These are phyloP conservation scores for Xylota segnis DNA, from an alignment of 2,888 invertebrate genomes.

Conservation along the genomic window DNA sequence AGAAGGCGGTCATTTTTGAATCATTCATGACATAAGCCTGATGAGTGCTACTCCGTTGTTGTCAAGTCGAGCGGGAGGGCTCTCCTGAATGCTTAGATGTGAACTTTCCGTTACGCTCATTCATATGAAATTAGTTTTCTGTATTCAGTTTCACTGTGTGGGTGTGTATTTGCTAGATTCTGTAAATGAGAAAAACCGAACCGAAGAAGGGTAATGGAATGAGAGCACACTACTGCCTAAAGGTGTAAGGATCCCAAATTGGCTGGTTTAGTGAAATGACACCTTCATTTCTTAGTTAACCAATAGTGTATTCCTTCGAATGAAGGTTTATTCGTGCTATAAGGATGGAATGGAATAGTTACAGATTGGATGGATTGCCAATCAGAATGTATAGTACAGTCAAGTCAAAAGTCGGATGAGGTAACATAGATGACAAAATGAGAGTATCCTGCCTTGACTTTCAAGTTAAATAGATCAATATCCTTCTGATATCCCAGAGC, in stretches of 20 bases:
- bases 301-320: conserved; percentile 33
- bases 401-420: too few relatives aligned
- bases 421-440: too few relatives aligned
- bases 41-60: conserved; percentile 65
- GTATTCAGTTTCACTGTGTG: conserved; percentile 27
- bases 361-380: neutral
- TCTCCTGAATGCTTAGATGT: conserved; percentile 19
- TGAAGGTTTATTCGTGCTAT: neutral
- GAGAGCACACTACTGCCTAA: conserved; percentile 53
- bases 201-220: conserved; percentile 23
- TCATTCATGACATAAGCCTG: conserved; percentile 77
- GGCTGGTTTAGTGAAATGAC: conserved; percentile 46
- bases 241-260: conserved; percentile 68
- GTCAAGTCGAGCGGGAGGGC: conserved; percentile 10
- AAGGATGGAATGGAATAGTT: neutral
- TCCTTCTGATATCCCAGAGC: too few relatives aligned
- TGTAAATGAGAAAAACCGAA: conserved; percentile 58
- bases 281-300: conserved; percentile 53
- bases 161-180: conserved; percentile 19
- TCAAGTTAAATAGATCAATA: too few relatives aligned
- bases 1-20: conserved; percentile 76
- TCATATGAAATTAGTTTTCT: conserved; percentile 74
- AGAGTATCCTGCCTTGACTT: too few relatives aligned
- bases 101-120: conserved; percentile 60
- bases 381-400: too few relatives aligned